Percentiles rank a stretch among this genome's conserved stretches.
Evolutionary conservation across 2,888 invertebrate species (phyloP).

Genomic region (Odontomyia ornata): DNA sequence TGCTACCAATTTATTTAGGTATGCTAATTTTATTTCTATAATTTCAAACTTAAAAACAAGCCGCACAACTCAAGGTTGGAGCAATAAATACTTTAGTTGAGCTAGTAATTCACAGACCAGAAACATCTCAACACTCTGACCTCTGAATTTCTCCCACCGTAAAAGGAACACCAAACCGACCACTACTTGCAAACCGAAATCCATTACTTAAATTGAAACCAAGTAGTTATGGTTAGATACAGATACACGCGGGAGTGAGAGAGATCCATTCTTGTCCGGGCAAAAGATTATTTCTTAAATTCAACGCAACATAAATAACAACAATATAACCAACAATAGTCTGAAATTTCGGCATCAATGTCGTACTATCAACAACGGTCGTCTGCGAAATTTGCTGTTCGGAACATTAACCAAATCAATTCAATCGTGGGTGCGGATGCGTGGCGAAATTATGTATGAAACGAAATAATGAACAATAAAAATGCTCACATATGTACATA

Average conservation of each 20-base stretch:
- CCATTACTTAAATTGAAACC: conserved; percentile 10
- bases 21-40: too few relatives aligned
- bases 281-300: background rate
- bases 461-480: background rate
- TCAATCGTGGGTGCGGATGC: conserved; percentile 13
- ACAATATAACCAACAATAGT: conserved; percentile 7
- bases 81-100: too few relatives aligned
- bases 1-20: too few relatives aligned
- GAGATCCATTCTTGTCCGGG: background rate
- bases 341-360: background rate
- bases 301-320: conserved; percentile 18
- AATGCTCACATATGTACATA: background rate
- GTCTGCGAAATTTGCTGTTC: background rate
- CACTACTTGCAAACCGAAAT: background rate
- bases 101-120: too few relatives aligned
- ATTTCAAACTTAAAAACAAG: too few relatives aligned
- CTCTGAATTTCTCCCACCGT: too few relatives aligned
- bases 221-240: background rate
- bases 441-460: conserved; percentile 12
- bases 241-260: too few relatives aligned
- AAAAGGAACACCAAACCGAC: too few relatives aligned
- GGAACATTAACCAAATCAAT: conserved; percentile 22
- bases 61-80: too few relatives aligned
- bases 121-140: too few relatives aligned
- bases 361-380: background rate